These are phyloP conservation scores for Rhinogobio ventralis DNA, from an alignment of 2,797 vertebrate species.

Conservation along the genomic window DNA sequence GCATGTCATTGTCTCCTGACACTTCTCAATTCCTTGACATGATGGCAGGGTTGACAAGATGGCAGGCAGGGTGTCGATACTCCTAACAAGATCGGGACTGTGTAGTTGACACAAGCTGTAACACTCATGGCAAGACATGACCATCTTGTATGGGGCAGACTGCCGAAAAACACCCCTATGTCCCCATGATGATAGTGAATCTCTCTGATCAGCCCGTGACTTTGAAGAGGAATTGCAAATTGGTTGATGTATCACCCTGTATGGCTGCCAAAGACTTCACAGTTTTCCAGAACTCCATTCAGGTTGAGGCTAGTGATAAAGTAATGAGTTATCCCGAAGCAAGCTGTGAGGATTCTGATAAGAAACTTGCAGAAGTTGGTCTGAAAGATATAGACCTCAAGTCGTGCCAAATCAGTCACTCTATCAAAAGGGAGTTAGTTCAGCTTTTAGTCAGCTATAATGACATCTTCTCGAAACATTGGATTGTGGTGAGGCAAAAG, in stretches of 20 bases:
- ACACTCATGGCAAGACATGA: too few species aligned
- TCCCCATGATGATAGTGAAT: slow-evolving; percentile 52
- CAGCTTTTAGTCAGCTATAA: neutral
- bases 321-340: neutral
- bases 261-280: slow-evolving; percentile 38
- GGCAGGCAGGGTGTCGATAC: too few species aligned
- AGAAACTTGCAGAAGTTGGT: neutral
- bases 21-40: too few species aligned
- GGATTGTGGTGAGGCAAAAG: neutral
- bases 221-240: slow-evolving; percentile 47
- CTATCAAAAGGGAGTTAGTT: neutral
- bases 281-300: slow-evolving; percentile 17
- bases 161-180: neutral
- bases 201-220: slow-evolving; percentile 28
- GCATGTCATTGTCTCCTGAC: too few species aligned
- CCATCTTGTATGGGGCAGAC: neutral
- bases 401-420: neutral
- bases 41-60: too few species aligned
- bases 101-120: too few species aligned
- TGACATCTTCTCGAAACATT: neutral
- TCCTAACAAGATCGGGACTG: too few species aligned
- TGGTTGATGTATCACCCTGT: slow-evolving; percentile 52
- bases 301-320: neutral
- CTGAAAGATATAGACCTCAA: slow-evolving; percentile 25
- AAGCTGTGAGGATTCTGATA: neutral